Evolutionary conservation across 2,113 vertebrate species (phyloP).

Genomic region (Rhadina sibilatrix): DNA sequence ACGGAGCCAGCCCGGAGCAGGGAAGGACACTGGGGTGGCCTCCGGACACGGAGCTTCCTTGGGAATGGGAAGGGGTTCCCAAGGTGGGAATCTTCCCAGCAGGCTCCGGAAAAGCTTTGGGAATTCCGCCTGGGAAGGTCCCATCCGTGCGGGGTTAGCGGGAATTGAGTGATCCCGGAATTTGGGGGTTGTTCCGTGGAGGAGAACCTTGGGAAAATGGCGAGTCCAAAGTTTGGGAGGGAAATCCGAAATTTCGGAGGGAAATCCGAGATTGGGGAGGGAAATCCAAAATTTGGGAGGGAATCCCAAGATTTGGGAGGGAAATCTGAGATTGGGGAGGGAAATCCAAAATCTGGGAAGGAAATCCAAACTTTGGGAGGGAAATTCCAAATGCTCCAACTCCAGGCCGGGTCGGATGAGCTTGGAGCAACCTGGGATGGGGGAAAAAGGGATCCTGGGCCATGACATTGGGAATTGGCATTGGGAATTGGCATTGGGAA

Average conservation of each 20-base stretch:
- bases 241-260: background rate
- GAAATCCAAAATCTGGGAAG: background rate
- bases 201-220: background rate
- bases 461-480: background rate
- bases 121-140: fast-evolving
- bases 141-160: fast-evolving
- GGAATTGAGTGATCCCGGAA: fast-evolving
- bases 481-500: background rate
- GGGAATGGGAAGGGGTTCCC: background rate
- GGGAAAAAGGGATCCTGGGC: too few species aligned
- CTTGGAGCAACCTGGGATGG: background rate
- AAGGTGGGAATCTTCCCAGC: fast-evolving
- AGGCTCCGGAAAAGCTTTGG: background rate
- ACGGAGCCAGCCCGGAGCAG: background rate
- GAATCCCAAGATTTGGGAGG: background rate
- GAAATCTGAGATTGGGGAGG: background rate
- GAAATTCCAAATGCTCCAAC: too few species aligned
- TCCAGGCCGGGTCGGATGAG: too few species aligned
- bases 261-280: background rate
- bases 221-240: background rate
- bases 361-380: too few species aligned
- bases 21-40: background rate
- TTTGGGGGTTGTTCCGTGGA: background rate
- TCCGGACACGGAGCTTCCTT: fast-evolving
- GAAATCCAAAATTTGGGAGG: background rate